Conservation (phyloP, 2,888 invertebrate genomes). For the Eledona agricola region DNA sequence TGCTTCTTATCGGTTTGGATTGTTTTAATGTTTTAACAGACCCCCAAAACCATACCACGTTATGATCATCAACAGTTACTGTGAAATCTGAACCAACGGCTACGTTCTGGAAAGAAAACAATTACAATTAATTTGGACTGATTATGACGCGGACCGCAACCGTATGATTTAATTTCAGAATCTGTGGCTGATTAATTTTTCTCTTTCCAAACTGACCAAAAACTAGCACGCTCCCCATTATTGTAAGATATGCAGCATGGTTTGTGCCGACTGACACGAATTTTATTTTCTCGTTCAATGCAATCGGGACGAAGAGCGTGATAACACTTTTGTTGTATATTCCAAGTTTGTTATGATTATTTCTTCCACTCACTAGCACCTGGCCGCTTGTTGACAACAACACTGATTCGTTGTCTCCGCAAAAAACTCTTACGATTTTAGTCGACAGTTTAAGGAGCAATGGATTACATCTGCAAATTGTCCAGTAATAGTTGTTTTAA, state of each 20-base stretch:
- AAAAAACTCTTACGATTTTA: conserved; percentile 65
- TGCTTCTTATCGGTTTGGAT: conserved; percentile 8
- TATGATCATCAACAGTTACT: conserved; percentile 71
- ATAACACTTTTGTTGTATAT: no score
- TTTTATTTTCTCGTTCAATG: conserved; percentile 66
- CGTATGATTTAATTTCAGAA: conserved; percentile 38
- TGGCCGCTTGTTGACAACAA: conserved; percentile 69
- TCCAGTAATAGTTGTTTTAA: not conserved
- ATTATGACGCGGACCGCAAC: conserved; percentile 49
- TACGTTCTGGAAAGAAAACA: conserved; percentile 64
- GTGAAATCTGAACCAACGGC: conserved; percentile 73
- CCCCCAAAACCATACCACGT: conserved; percentile 77
- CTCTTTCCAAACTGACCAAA: conserved; percentile 68
- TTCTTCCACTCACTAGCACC: conserved; percentile 72
- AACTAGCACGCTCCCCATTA: conserved; percentile 73
- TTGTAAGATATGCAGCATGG: conserved; percentile 72
- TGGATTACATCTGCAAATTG: conserved; percentile 23
- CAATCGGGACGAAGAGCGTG: conserved; percentile 35
- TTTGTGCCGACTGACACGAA: conserved; percentile 69
- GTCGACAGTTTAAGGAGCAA: conserved; percentile 23
- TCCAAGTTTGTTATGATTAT: conserved; percentile 69
- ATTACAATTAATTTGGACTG: conserved; percentile 36
- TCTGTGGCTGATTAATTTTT: conserved; percentile 37
- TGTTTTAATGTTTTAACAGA: no score
- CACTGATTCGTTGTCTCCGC: conserved; percentile 71